A percentile compares a stretch with the other conserved stretches of the same genome.
phyloP scores from a whole-genome alignment of 2,888 invertebrate species.

The Leucoptera coffeella region DNA sequence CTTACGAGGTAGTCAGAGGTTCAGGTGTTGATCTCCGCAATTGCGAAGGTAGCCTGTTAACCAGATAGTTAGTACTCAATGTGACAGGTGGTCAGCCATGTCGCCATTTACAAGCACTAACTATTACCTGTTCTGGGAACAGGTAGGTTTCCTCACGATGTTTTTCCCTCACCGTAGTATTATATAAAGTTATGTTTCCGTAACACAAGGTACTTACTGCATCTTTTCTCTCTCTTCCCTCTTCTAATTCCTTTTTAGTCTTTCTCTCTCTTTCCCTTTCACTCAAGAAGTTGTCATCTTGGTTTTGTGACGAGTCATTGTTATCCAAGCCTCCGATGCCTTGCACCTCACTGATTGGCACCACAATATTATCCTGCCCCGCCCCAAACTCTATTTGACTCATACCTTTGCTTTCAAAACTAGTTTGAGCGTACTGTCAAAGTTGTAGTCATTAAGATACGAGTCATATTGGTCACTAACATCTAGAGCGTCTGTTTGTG shows the following conservation, averaged over 20 bases:
- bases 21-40: no score
- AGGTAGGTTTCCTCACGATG: no score
- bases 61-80: no score
- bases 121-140: no score
- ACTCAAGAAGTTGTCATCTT: constrained; percentile 33
- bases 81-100: no score
- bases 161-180: no score
- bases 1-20: no score
- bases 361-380: constrained; percentile 1
- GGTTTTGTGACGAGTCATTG: constrained; percentile 12
- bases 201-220: constrained; percentile 68
- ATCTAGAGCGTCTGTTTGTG: constrained; percentile 24
- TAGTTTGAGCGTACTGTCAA: constrained; percentile 13
- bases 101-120: no score
- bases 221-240: constrained; percentile 93
- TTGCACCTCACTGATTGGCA: constrained; percentile 15
- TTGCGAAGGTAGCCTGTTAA: no score
- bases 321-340: constrained; percentile 19
- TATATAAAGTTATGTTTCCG: no score
- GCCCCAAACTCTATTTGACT: constrained; percentile 12
- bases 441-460: constrained; percentile 32
- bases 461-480: constrained; percentile 28
- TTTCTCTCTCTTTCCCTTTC: constrained; percentile 63
- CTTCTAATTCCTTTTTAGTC: constrained; percentile 79
- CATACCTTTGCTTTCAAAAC: constrained; percentile 9